Conservation (phyloP, 2,888 invertebrate species). For the Alitta virens region DNA sequence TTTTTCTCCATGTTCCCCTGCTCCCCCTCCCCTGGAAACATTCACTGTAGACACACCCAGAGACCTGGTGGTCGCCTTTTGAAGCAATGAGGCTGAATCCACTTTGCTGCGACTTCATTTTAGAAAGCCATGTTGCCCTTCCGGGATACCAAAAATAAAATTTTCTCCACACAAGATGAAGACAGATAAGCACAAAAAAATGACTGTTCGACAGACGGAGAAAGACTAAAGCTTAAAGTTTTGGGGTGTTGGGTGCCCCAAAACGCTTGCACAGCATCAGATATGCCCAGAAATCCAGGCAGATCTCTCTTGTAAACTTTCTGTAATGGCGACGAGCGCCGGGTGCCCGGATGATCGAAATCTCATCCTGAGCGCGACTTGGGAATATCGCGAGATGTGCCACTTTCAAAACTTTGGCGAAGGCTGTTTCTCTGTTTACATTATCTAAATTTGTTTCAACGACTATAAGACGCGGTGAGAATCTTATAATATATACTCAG, state of each 20-base stretch:
- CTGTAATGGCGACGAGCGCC: slow-evolving; percentile 17
- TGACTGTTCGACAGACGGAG: background rate
- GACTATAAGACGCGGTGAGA: too few species aligned
- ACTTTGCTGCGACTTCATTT: slow-evolving; percentile 19
- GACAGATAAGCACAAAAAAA: background rate
- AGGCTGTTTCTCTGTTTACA: too few species aligned
- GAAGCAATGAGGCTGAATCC: slow-evolving; percentile 3
- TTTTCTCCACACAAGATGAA: too few species aligned
- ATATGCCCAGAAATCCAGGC: too few species aligned
- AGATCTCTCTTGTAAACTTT: background rate
- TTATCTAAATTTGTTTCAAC: too few species aligned
- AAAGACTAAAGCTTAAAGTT: background rate
- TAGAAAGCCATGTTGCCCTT: slow-evolving; percentile 24
- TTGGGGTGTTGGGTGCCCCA: background rate
- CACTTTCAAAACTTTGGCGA: background rate
- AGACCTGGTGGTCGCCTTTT: slow-evolving; percentile 35
- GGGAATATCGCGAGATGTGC: background rate
- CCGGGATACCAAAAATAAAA: slow-evolving; percentile 17
- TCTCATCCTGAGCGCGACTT: background rate
- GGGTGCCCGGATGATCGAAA: slow-evolving; percentile 11
- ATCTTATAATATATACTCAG: too few species aligned
- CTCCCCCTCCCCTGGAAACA: slow-evolving; percentile 40
- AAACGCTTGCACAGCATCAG: background rate
- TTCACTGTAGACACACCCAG: slow-evolving; percentile 13
- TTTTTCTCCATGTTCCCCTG: slow-evolving; percentile 45